Conservation (phyloP, 2,888 invertebrate genomes). For the Mimachlamys varia region DNA sequence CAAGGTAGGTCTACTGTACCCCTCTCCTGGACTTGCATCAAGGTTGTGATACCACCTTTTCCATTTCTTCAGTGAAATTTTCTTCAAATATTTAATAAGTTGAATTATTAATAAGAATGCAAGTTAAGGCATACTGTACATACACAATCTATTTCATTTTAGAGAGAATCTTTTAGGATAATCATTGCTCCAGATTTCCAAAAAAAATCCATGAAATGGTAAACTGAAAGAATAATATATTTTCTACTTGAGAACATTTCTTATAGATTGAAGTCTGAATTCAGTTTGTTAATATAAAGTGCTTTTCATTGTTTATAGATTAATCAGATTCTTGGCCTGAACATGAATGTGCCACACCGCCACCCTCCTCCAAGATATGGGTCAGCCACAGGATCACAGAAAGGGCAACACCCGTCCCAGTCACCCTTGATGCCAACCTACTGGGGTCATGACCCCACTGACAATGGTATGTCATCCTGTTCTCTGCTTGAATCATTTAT, state of each 20-base stretch:
- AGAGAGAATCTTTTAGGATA: no score
- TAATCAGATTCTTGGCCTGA: conserved; percentile 60
- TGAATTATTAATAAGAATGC: no score
- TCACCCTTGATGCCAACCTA: conserved; percentile 60
- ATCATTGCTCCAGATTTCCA: no score
- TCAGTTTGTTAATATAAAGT: background rate
- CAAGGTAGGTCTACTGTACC: conserved; percentile 59
- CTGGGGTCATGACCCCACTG: conserved; percentile 92
- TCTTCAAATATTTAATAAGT: no score
- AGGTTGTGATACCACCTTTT: conserved; percentile 16
- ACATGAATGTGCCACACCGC: conserved; percentile 53
- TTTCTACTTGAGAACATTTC: background rate
- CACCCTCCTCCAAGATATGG: conserved; percentile 65
- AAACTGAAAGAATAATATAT: background rate
- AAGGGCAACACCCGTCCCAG: conserved; percentile 46
- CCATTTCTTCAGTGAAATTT: no score
- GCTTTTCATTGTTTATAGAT: conserved; percentile 55
- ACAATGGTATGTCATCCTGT: conserved; percentile 84
- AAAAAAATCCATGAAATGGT: no score
- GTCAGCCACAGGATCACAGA: conserved; percentile 43
- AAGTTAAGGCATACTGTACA: no score
- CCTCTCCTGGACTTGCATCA: conserved; percentile 39
- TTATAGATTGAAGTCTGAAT: background rate
- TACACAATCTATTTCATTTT: no score
- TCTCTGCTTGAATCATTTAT: background rate